A percentile compares a stretch with the other conserved stretches of the same genome.
These are phyloP conservation scores for Elegia similella DNA, from an alignment of 2,888 invertebrate species.

Conservation along the genomic window DNA sequence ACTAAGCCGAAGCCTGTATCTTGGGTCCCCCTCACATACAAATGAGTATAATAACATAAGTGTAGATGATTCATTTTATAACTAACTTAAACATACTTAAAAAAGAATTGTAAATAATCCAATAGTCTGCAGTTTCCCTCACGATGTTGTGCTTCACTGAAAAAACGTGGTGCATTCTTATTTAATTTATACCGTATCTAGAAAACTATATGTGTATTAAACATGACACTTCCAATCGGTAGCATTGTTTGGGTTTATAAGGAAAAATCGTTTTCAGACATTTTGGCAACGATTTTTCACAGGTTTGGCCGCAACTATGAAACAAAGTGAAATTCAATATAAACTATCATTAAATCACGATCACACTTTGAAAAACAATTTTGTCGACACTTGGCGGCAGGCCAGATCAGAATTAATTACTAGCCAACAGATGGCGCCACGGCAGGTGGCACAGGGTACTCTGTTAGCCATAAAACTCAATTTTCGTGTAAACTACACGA, in stretches of 20 bases:
- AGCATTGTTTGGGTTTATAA: neutral
- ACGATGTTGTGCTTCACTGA: no score
- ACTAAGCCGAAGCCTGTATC: no score
- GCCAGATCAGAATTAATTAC: constrained; percentile 66
- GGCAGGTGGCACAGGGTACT: constrained; percentile 41
- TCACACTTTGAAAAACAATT: constrained; percentile 9
- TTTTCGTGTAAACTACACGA: constrained; percentile 15
- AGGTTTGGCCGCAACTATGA: constrained; percentile 9
- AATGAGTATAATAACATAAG: no score
- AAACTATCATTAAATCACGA: constrained; percentile 7
- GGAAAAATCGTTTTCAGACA: neutral
- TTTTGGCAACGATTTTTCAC: neutral
- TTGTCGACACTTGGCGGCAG: constrained; percentile 38
- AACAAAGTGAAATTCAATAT: constrained; percentile 20
- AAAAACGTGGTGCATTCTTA: no score
- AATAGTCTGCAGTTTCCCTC: no score
- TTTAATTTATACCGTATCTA: no score
- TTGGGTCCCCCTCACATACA: no score
- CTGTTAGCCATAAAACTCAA: constrained; percentile 33
- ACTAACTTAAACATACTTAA: no score
- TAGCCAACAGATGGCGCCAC: constrained; percentile 55
- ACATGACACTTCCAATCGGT: no score
- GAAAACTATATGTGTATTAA: no score
- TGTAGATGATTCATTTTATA: no score
- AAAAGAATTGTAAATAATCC: no score